phyloP scores from a whole-genome alignment of 1,140 invertebrate genomes.

The Zaprionus davidi region DNA sequence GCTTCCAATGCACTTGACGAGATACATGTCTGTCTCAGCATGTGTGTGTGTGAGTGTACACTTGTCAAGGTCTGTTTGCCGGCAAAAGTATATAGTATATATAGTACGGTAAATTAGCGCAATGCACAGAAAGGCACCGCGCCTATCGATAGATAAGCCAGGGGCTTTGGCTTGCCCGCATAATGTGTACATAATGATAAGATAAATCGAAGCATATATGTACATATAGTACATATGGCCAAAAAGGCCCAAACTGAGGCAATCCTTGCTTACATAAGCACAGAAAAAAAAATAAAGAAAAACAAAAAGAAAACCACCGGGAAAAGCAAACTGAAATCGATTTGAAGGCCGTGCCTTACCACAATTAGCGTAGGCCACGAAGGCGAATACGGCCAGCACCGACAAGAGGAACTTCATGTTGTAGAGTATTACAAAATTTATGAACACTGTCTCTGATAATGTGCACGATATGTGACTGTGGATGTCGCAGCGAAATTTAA shows the following conservation, averaged over 20 bases:
- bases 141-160: not conserved
- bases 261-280: constrained; percentile 5
- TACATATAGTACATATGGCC: constrained; percentile 37
- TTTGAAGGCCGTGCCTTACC: constrained; percentile 50
- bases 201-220: not conserved
- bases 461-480: not conserved
- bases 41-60: not conserved
- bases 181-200: constrained; percentile 35
- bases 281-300: not conserved
- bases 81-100: not conserved
- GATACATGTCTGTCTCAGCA: not conserved
- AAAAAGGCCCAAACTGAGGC: not conserved
- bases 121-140: not conserved
- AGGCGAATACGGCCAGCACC: constrained; percentile 53
- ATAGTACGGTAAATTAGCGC: not conserved
- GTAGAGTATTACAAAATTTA: constrained; percentile 25
- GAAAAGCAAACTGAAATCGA: not conserved
- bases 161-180: not conserved
- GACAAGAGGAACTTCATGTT: constrained; percentile 63
- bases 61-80: not conserved
- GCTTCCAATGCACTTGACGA: not conserved
- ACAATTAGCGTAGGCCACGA: constrained; percentile 63
- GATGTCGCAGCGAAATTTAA: not conserved
- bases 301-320: not conserved
- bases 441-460: not conserved